phyloP scores from a whole-genome alignment of 2,113 vertebrate species.

The Misgurnus mizolepis region DNA sequence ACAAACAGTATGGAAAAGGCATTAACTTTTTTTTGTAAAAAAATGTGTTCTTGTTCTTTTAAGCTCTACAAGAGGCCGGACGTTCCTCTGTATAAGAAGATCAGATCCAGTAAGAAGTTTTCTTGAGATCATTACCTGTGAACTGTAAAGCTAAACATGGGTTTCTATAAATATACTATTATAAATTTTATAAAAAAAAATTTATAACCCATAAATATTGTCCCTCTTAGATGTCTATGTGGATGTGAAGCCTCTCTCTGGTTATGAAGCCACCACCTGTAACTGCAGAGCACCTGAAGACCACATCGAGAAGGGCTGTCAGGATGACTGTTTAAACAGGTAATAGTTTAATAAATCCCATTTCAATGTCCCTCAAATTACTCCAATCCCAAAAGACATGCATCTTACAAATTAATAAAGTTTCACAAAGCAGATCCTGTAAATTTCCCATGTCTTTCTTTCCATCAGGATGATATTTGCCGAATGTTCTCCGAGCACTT shows the following conservation, averaged over 20 bases:
- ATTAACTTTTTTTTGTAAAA: neutral
- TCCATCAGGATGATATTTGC: conserved; percentile 95
- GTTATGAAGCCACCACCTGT: conserved; percentile 95
- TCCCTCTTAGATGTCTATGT: conserved; percentile 87
- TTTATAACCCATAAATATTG: neutral
- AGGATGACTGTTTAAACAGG: conserved; percentile 97
- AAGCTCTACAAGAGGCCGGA: conserved; percentile 98
- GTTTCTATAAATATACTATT: conserved; percentile 12
- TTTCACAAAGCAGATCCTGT: conserved; percentile 2
- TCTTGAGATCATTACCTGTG: neutral
- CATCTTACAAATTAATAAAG: neutral
- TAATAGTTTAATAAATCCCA: conserved; percentile 51
- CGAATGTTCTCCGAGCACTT: conserved; percentile 92
- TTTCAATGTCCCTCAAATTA: neutral
- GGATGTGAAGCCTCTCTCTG: conserved; percentile 96
- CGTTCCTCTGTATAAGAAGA: conserved; percentile 98
- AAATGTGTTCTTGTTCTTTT: conserved; percentile 52
- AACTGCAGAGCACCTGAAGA: conserved; percentile 86
- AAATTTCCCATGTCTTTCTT: neutral
- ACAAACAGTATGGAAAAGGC: neutral
- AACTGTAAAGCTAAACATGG: neutral
- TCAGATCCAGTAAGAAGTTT: conserved; percentile 92
- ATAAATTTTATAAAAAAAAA: neutral
- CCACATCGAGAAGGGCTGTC: conserved; percentile 79
- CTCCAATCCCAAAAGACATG: neutral